Percentiles rank a stretch among this genome's conserved stretches.
Conservation (phyloP, 2,888 invertebrate species). For the Dolichomitus sp. region DNA sequence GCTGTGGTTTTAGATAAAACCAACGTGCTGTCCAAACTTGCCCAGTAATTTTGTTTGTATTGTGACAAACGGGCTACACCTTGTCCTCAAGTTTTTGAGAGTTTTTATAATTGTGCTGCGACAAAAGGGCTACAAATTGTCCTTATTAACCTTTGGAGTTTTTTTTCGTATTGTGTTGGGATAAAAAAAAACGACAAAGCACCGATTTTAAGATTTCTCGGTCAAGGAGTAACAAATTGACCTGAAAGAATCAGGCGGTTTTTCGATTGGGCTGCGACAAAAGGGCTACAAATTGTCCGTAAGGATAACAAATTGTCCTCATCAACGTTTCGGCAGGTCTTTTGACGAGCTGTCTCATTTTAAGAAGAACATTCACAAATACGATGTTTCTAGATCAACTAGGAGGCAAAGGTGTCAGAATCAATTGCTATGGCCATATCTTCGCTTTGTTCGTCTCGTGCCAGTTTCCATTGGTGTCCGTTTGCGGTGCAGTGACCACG, state of each 20-base stretch:
- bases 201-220: too few species aligned
- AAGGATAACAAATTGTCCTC: background rate
- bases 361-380: background rate
- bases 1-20: background rate
- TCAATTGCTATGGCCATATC: background rate
- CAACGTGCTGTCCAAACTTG: background rate
- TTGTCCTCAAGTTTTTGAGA: background rate
- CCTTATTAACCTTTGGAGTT: background rate
- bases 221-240: background rate
- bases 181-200: background rate
- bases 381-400: slow-evolving; percentile 2
- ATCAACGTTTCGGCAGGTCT: background rate
- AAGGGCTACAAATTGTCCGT: background rate
- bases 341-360: background rate
- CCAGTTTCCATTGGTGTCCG: slow-evolving; percentile 13
- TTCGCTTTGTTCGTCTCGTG: slow-evolving; percentile 1
- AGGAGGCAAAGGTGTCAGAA: background rate
- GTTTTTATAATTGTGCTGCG: background rate
- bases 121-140: background rate
- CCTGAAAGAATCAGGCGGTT: background rate
- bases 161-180: background rate
- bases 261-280: background rate
- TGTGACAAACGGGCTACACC: background rate
- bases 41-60: background rate
- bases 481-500: background rate